Evolutionary conservation across 1,140 invertebrate species (phyloP), one percentile per base, ranked within the genome.

Genomic region (Chymomyza costata): DNA sequence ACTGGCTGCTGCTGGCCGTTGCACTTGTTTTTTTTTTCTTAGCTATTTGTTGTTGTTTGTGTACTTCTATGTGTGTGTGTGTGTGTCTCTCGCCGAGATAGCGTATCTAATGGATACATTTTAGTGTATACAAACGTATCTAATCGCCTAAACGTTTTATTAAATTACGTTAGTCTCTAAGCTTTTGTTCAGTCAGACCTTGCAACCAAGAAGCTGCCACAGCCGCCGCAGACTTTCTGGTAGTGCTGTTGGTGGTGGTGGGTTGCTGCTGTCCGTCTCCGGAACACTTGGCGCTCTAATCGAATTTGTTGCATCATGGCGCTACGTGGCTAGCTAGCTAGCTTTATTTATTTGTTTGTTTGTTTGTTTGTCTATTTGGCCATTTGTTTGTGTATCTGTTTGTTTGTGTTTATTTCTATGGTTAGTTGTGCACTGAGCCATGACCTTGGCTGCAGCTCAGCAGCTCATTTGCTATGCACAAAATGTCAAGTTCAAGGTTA

Each of bases 141-240:
- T 82, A 82, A 82, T 82, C 76, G 76, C 39, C 56, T 82, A 82
- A 82, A 76, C 76, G 76, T 82, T 82, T 82, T 82, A 82, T 82
- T 82, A 82, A 82, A 82, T 82, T 82, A 82, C 76, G 76, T 76
- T 68, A 80, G 73, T 53, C 58, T 53, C 58, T 55, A 43, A 66
- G 66, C 71, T 56, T 34, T 56, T 50, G 65, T 50, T 61, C 58
- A 35, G 51, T 37, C 17, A 41, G 50, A 21, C 52, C n/a, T n/a
- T n/a, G n/a, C n/a, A n/a, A n/a, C n/a, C n/a, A n/a, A n/a, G n/a
- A n/a, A 45, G 43, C 25, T 28, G 25, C 34, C 50, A 34, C 32
- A 34, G 13, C 32, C 13, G 8, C 32, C 3, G 37, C 34, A 39
- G 17, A 39, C 28, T 28, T 18, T 47, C 11, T 47, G 31, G 10